phyloP scores from a whole-genome alignment of 1,140 invertebrate species.

The Notospermus geniculatus region DNA sequence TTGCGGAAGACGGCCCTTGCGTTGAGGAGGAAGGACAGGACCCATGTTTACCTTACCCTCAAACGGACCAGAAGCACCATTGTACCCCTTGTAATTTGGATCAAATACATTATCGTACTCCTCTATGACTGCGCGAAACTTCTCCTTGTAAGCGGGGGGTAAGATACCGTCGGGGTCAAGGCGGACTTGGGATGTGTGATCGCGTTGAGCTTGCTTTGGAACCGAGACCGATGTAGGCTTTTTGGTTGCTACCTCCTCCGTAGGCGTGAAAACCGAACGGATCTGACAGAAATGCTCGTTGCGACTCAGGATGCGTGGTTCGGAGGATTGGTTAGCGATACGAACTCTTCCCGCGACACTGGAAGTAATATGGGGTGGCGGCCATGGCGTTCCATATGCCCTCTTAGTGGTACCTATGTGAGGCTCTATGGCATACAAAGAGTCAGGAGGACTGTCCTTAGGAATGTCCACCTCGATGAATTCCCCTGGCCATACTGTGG shows the following conservation, averaged over 20 bases:
- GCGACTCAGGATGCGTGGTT: constrained; percentile 2
- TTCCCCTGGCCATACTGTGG: background rate
- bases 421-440: too few species aligned
- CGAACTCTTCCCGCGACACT: background rate
- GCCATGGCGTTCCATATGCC: too few species aligned
- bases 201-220: constrained; percentile 6
- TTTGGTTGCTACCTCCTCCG: background rate
- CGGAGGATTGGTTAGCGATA: background rate
- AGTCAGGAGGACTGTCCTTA: too few species aligned
- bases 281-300: constrained; percentile 27
- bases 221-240: constrained; percentile 1
- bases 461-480: background rate
- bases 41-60: constrained; percentile 30
- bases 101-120: constrained; percentile 24
- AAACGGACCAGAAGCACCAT: constrained; percentile 25
- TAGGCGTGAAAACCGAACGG: background rate
- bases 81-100: constrained; percentile 22
- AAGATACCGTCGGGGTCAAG: constrained; percentile 28
- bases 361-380: too few species aligned
- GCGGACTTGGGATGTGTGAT: constrained; percentile 6
- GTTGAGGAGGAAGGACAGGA: constrained; percentile 27
- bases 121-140: constrained; percentile 17
- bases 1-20: constrained; percentile 23
- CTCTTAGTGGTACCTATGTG: too few species aligned
- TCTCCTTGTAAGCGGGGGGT: constrained; percentile 6